Evolutionary conservation across 2,888 invertebrate species (phyloP), one percentile per base, ranked within the genome.

Genomic region (Argynnis bischoffii): DNA sequence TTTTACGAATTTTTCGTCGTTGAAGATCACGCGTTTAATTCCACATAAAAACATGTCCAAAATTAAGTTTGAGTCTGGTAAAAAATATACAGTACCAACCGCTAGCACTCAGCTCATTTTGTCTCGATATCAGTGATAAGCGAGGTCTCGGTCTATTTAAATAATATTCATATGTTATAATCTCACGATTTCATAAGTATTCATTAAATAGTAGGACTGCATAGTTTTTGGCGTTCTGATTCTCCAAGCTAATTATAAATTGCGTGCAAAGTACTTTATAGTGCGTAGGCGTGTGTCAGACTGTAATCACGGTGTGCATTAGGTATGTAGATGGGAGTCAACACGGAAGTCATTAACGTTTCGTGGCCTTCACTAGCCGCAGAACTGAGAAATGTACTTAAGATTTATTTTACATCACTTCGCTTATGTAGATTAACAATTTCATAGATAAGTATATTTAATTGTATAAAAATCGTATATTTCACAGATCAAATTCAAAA

Each of bases 331-430:
- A 78, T 73, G 67, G 57, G 51, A 67, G 70, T 69, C 71, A 70
- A 67, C 77, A 72, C 77, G 74, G 75, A 71, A 68, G 71, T 72
- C 66, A 69, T 75, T 74, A 69, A 63, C 55, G 69, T 69, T 70
- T 73, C 48, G 81, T 79, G 88, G 84, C 89, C 90, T 90, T 89
- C 86, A 79, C 72, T 76, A 80, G 76, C 78, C 77, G 69, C 81
- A 84, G 84, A 84, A 81, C 81, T 77, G 79, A 77, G 77, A 72
- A 69, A 69, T 61, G 61, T 61, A 53, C 63, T 66, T 48, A 54
- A n/a, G 55, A 55, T 64, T 56, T 63, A 55, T 15, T 31, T 35
- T 26, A n/a, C 11, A 26, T 26, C 47, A 47, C 4, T 41, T 41
- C 11, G 35, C 57, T 59, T 47, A n/a, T 55, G 46, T 47, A 46